Conservation (phyloP, 2,888 invertebrate species). For the Hermodice carunculata region DNA sequence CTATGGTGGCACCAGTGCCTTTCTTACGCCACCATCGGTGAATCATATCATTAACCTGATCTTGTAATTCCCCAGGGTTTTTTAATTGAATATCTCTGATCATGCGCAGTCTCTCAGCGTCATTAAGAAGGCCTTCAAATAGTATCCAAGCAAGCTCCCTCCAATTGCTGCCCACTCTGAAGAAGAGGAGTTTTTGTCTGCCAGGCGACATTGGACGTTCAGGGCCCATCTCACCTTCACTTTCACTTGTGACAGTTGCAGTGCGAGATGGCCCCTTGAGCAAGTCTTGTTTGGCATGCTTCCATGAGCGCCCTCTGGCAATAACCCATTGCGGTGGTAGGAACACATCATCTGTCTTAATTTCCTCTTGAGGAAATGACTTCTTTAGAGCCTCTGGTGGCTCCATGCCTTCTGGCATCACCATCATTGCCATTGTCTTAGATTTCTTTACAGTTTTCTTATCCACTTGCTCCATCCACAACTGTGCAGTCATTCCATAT, state of each 20-base stretch:
- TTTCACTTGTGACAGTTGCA: conserved; percentile 8
- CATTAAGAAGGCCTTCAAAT: conserved; percentile 38
- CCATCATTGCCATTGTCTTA: conserved; percentile 41
- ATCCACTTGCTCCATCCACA: conserved; percentile 50
- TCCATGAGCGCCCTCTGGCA: conserved; percentile 32
- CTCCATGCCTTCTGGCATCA: conserved; percentile 33
- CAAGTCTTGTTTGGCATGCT: conserved; percentile 17
- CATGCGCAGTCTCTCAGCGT: conserved; percentile 38
- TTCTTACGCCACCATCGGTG: conserved; percentile 45
- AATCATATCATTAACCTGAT: conserved; percentile 45
- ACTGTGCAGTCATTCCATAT: conserved; percentile 36
- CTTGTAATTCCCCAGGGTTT: conserved; percentile 33
- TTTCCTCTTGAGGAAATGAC: conserved; percentile 4
- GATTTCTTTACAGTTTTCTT: conserved; percentile 41
- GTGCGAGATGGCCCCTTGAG: conserved; percentile 1
- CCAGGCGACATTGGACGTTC: conserved; percentile 27
- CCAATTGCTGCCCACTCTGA: conserved; percentile 45
- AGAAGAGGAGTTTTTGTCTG: conserved; percentile 39
- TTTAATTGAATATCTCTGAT: conserved; percentile 44
- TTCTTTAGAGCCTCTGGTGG: conserved; percentile 21
- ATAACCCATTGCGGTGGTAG: conserved; percentile 45
- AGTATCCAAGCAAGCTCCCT: conserved; percentile 43
- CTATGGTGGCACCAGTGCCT: conserved; percentile 39
- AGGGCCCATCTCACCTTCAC: conserved; percentile 11
- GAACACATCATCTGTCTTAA: conserved; percentile 12